phyloP scores from a whole-genome alignment of 2,113 vertebrate genomes.

The Pogona vitticeps region DNA sequence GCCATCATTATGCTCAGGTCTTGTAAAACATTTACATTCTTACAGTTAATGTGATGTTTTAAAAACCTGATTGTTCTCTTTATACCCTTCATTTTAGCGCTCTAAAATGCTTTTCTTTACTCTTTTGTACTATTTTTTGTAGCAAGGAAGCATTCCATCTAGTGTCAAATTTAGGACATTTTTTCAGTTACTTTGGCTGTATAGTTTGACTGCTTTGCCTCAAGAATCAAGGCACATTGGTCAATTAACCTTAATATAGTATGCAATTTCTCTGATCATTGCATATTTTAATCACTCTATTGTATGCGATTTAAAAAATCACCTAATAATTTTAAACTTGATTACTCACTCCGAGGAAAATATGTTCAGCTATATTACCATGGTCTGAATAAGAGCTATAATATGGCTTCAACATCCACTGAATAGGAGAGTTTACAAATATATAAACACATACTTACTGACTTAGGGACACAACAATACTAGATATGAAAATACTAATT shows the following conservation, averaged over 20 bases:
- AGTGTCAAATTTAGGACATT: background rate
- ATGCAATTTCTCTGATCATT: too few relatives aligned
- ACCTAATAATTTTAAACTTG: background rate
- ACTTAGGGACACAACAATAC: slow-evolving; percentile 28
- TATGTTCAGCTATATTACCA: background rate
- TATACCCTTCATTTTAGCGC: background rate
- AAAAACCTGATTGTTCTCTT: too few relatives aligned
- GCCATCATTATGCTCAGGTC: background rate
- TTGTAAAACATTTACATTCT: background rate
- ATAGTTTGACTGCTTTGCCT: background rate
- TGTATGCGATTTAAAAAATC: background rate
- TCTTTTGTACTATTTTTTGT: too few relatives aligned
- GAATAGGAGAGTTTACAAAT: background rate
- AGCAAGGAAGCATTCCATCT: background rate
- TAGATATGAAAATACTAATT: background rate
- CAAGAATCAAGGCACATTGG: background rate
- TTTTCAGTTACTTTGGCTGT: background rate
- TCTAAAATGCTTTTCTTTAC: too few relatives aligned
- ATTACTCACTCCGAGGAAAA: background rate
- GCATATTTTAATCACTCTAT: too few relatives aligned
- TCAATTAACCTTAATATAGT: background rate
- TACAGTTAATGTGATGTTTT: background rate
- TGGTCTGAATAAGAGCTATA: background rate
- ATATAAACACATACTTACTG: rapidly evolving
- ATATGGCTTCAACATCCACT: background rate